phyloP scores from a whole-genome alignment of 2,113 vertebrate species.

The Rhizomys pruinosus region DNA sequence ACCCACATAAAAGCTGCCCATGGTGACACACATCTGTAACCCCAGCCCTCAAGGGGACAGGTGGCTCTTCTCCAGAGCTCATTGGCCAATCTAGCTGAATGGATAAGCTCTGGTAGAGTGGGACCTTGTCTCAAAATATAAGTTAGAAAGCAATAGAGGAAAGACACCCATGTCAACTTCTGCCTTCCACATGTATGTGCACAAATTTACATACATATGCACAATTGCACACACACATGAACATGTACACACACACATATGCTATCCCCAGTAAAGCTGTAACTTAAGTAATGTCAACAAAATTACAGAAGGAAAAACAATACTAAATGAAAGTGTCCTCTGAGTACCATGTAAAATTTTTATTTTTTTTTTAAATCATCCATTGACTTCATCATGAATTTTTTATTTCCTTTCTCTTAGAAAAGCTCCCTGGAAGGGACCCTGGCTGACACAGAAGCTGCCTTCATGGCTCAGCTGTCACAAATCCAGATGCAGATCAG shows the following conservation, averaged over 20 bases:
- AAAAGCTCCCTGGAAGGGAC: constrained; percentile 90
- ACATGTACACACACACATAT: not conserved
- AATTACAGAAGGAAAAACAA: not conserved
- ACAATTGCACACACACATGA: not conserved
- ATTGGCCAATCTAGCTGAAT: not conserved
- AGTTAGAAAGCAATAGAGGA: not conserved
- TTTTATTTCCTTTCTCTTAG: constrained; percentile 76
- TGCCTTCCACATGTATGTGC: not conserved
- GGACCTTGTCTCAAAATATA: not conserved
- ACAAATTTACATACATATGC: too few species aligned
- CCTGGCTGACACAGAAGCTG: constrained; percentile 86
- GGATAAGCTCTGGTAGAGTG: not conserved
- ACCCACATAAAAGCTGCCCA: too few species aligned
- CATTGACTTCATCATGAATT: not conserved
- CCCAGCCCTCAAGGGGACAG: not conserved
- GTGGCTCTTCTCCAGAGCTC: too few species aligned
- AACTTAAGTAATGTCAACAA: not conserved
- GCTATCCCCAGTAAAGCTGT: too few species aligned
- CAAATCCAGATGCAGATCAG: constrained; percentile 86
- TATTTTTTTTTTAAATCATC: not conserved
- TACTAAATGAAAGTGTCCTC: not conserved
- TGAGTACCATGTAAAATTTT: too few species aligned
- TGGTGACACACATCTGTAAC: too few species aligned
- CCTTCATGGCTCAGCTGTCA: constrained; percentile 85
- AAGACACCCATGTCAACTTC: not conserved